phyloP scores from a whole-genome alignment of 1,140 invertebrate genomes.

The Babylonia areolata region DNA sequence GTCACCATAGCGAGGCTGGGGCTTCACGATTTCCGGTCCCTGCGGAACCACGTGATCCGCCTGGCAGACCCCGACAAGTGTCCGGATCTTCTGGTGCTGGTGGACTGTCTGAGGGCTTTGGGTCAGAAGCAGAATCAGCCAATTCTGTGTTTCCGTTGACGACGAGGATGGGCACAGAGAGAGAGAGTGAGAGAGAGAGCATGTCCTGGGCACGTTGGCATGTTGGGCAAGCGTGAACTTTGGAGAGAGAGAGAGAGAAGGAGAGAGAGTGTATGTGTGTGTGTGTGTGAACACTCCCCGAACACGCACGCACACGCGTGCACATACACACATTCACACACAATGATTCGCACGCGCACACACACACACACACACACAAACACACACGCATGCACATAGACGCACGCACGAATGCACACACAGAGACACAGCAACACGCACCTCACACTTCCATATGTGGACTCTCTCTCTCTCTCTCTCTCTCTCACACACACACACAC shows the following conservation, averaged over 20 bases:
- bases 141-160: constrained; percentile 44
- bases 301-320: not conserved
- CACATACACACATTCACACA: not conserved
- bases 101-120: constrained; percentile 59
- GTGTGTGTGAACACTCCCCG: not conserved
- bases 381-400: not conserved
- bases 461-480: not conserved
- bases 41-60: constrained; percentile 44
- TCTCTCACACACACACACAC: not conserved
- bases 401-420: not conserved
- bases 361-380: not conserved
- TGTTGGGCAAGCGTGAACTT: too few species aligned
- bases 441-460: not conserved
- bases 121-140: constrained; percentile 52
- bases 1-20: constrained; percentile 41
- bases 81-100: constrained; percentile 52
- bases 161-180: too few species aligned
- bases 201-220: too few species aligned
- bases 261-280: not conserved
- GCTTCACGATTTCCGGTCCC: constrained; percentile 51
- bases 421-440: not conserved
- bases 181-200: not conserved
- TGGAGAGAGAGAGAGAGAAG: too few species aligned
- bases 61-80: constrained; percentile 48
- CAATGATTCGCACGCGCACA: not conserved